Percentiles rank a stretch among this genome's conserved stretches.
These are phyloP conservation scores for Alviniconcha strummeri DNA, from an alignment of 2,888 invertebrate species.

Conservation along the genomic window DNA sequence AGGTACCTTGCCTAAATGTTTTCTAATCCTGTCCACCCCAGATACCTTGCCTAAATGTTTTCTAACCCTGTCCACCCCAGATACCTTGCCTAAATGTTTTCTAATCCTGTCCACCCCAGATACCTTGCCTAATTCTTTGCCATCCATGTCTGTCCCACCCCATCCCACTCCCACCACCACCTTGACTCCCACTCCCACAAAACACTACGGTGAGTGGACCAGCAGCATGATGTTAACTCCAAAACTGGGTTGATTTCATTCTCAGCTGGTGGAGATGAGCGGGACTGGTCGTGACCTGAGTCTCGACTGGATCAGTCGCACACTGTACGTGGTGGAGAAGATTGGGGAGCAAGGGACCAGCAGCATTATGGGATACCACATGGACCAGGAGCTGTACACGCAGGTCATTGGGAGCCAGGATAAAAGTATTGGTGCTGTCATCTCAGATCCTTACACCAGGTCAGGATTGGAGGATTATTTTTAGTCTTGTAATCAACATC, in stretches of 20 bases:
- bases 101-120: too few relatives aligned
- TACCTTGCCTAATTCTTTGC: too few relatives aligned
- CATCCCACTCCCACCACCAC: too few relatives aligned
- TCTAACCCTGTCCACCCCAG: too few relatives aligned
- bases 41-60: too few relatives aligned
- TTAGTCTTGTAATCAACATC: neutral
- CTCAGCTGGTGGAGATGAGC: conserved; percentile 57
- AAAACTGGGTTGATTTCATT: neutral
- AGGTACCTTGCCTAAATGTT: too few relatives aligned
- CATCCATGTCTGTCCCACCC: too few relatives aligned
- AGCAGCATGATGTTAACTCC: neutral
- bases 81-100: too few relatives aligned
- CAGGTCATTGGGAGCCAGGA: conserved; percentile 56
- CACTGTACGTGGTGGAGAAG: conserved; percentile 87
- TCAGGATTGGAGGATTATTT: conserved; percentile 64
- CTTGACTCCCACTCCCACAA: too few relatives aligned
- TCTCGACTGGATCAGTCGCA: conserved; percentile 91
- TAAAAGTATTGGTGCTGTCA: conserved; percentile 80
- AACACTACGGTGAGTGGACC: too few relatives aligned
- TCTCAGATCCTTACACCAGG: conserved; percentile 86
- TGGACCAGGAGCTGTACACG: conserved; percentile 57
- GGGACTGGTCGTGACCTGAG: conserved; percentile 80
- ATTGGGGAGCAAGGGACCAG: conserved; percentile 69
- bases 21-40: too few relatives aligned
- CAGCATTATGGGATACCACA: conserved; percentile 71